phyloP scores from a whole-genome alignment of 2,888 invertebrate species.

The Teleogryllus oceanicus region DNA sequence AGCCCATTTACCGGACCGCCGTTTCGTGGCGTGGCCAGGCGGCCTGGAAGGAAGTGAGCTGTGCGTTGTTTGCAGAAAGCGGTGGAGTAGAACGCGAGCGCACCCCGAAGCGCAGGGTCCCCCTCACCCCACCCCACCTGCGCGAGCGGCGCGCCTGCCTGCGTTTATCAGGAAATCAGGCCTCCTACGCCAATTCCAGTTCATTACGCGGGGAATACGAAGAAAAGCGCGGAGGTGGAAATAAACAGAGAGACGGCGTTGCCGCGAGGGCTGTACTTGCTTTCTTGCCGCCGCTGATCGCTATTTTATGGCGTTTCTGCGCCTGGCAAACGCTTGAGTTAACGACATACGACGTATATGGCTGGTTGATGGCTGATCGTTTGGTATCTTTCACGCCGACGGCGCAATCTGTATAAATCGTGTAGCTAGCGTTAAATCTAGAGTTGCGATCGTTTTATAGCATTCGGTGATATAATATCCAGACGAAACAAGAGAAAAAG shows the following conservation, averaged over 20 bases:
- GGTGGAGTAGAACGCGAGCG: background rate
- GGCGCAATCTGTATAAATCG: no score
- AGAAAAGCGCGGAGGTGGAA: background rate
- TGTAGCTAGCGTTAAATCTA: no score
- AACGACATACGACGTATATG: conserved; percentile 7
- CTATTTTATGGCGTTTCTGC: background rate
- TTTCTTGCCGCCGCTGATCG: background rate
- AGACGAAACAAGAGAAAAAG: no score
- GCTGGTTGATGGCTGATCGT: background rate
- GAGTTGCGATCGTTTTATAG: no score
- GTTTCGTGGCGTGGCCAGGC: background rate
- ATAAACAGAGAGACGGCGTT: background rate
- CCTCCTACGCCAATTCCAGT: background rate
- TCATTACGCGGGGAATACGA: background rate
- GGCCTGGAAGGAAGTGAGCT: background rate
- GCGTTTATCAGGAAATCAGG: background rate
- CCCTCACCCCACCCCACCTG: no score
- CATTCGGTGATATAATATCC: no score
- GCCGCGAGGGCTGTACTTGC: background rate
- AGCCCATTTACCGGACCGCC: background rate
- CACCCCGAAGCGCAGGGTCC: background rate
- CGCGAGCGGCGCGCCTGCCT: background rate
- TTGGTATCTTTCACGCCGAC: no score
- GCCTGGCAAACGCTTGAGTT: background rate
- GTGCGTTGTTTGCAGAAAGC: background rate